Evolutionary conservation across 2,797 vertebrate species (phyloP), one percentile per base, ranked within the genome.

Genomic region (Momotus momota): DNA sequence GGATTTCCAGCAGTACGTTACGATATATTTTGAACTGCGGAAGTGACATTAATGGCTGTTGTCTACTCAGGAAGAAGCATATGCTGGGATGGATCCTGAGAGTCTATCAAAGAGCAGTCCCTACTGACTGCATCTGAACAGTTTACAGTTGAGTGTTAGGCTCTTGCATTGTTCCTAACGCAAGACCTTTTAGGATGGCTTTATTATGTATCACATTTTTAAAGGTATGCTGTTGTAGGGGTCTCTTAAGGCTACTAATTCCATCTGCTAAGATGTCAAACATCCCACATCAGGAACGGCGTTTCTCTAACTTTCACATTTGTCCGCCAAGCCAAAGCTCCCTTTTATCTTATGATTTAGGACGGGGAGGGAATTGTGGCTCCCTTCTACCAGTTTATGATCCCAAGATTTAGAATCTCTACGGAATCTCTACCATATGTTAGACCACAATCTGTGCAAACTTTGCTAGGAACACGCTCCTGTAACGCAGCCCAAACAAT

Each of bases 261-360:
- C 86, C 80, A 77, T 90, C 80, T 84, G 82, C 90, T 73, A 86
- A 55, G 31, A 91, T 38, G 70, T 82, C 86, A 88, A 90, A 84
- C 38, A 41, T 73, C 52, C 64, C 51, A 64, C 14, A 7, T 52
- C 38, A 72, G 67, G 77, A 86, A 93, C 33, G 60, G 49, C 73
- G 1, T 70, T 91, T 79, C 84, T 82, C 8, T 61, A 93, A 46
- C 58, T 64, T 86, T 67, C 66, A 74, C 83, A 64, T 49, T 33
- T 74, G 77, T 65, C 72, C 9, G 23, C 74, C 81, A 66, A 75
- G 62, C 43, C 49, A 35, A 91, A 89, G 69, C 67, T 93, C 87
- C 94, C 94, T 97, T 93, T 96, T 84, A 96, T 96, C 91, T 95
- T 51, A 61, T 94, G 95, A 97, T 96, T 96, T 96, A 96, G 86